phyloP scores from a whole-genome alignment of 2,888 invertebrate genomes.

The Tiphia femorata region DNA sequence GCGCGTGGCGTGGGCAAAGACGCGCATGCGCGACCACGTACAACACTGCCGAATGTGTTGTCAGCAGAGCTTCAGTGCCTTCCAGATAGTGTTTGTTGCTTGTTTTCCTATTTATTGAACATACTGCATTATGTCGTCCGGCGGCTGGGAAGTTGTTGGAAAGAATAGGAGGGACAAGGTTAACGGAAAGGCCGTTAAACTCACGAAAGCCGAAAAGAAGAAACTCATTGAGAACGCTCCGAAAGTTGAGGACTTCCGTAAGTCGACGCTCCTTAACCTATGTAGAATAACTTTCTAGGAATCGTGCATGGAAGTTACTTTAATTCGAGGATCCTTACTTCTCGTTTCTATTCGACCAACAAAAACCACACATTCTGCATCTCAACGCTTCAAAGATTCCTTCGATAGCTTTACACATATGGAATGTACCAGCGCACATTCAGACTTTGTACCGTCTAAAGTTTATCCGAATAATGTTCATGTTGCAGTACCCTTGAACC shows the following conservation, averaged over 20 bases:
- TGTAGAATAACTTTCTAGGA: background rate
- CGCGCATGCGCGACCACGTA: slow-evolving; percentile 49
- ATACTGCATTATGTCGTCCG: slow-evolving; percentile 56
- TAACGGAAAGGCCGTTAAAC: slow-evolving; percentile 70
- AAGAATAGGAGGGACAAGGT: slow-evolving; percentile 76
- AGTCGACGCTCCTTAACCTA: slow-evolving; percentile 63
- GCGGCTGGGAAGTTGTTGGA: slow-evolving; percentile 66
- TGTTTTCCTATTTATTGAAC: slow-evolving; percentile 24
- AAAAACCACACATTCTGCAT: background rate
- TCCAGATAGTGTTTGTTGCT: slow-evolving; percentile 28
- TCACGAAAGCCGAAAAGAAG: slow-evolving; percentile 73
- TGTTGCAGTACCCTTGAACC: slow-evolving; percentile 76
- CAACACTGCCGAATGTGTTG: slow-evolving; percentile 22
- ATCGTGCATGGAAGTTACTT: too few species aligned
- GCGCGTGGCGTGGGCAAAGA: slow-evolving; percentile 37
- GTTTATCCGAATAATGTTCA: background rate
- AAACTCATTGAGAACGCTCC: slow-evolving; percentile 76
- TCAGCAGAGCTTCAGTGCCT: slow-evolving; percentile 42
- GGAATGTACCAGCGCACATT: too few species aligned
- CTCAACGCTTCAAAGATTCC: too few species aligned
- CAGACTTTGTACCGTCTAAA: too few species aligned
- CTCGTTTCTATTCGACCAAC: too few species aligned
- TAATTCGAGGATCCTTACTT: too few species aligned
- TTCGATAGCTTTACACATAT: background rate
- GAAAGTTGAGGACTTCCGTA: slow-evolving; percentile 83